Conservation (phyloP, 2,113 vertebrate species). For the Laticauda colubrina region DNA sequence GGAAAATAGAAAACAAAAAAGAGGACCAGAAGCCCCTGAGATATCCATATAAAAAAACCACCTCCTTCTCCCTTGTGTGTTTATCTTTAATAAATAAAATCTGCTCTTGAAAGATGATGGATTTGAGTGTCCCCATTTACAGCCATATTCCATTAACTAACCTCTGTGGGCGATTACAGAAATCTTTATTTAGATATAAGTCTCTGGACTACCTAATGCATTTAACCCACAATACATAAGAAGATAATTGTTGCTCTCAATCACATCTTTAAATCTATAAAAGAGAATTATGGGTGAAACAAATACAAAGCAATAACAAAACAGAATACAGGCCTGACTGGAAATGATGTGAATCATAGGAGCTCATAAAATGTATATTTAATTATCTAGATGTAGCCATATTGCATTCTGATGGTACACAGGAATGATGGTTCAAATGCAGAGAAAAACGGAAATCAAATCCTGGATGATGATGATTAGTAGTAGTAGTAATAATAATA, state of each 20-base stretch:
- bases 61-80: not conserved
- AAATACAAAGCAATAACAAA: not conserved
- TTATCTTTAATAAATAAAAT: not conserved
- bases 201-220: not conserved
- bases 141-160: not conserved
- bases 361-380: not conserved
- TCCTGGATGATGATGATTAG: not conserved
- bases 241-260: not conserved
- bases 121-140: conserved; percentile 19
- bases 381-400: not conserved
- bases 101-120: not conserved
- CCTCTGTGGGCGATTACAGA: not conserved
- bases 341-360: not conserved
- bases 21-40: not conserved
- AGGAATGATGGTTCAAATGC: not conserved
- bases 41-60: not conserved
- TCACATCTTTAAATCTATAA: conserved; percentile 8
- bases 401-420: not conserved
- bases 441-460: not conserved
- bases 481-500: too few relatives aligned
- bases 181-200: conserved; percentile 7
- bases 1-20: not conserved
- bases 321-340: not conserved
- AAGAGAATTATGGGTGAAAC: not conserved
- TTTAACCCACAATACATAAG: conserved; percentile 3